Base-by-base conservation (phyloP, 2,888 invertebrate genomes). In the Zaprionus bogoriensis region DNA sequence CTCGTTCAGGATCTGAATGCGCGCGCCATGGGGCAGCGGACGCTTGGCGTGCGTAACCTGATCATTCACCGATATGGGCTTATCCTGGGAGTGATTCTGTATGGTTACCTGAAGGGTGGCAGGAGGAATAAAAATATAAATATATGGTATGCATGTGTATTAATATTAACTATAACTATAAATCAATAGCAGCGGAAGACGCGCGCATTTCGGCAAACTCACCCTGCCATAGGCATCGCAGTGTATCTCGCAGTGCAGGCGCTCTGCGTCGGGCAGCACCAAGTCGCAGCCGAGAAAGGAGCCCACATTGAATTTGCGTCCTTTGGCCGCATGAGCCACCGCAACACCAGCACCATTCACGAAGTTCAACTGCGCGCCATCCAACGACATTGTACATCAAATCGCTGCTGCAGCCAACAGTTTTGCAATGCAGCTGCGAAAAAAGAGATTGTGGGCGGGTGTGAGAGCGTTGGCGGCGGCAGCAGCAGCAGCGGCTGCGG, bases 201-300 rank as follows among this genome's bases (percentile, higher is more conserved):
- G 62, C 50, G 74, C 62, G 47, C 45, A 61, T 73, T 67, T 67
- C 17, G 10, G n/a, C n/a, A n/a, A n/a, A 84, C 88, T 89, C 76
- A 91, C 90, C 84, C 90, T 87, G 53, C 90, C 90, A 68, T 89
- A 90, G 10, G 89, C 85, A 67, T 91, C 90, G 53, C 89, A 88
- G 58, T 83, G 74, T 57, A 91, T 90, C 50, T 88, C 87, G 60
- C 91, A 91, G 50, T 90, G 88, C 27, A 89, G 32, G 3, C 87
- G 82, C 59, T 83, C 80, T 38, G 73, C 88, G 53, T 88, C 87
- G 2, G 84, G 67, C 23, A 90, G 57, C 14, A 88, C 67, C 54
- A 87, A 74, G 77, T 90, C 90, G 59, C 88, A 88, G 58, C 66
- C 80, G 59, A 85, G 60, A 59, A 78, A 89, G 46, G 89, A 89